Conservation (phyloP, 2,797 vertebrate species). For the Micrastur ruficollis region DNA sequence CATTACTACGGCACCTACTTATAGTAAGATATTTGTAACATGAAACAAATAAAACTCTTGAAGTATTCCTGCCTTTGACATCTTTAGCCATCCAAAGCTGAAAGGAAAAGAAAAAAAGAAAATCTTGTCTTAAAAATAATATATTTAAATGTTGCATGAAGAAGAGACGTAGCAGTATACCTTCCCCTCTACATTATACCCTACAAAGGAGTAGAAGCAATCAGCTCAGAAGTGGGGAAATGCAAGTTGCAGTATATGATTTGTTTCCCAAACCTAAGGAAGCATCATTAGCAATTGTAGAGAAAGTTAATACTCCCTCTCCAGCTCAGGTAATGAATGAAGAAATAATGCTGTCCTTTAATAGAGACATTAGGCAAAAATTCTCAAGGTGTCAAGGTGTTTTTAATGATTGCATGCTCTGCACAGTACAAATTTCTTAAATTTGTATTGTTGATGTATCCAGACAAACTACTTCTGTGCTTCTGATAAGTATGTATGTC, state of each 20-base stretch:
- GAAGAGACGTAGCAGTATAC: neutral
- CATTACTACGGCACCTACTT: neutral
- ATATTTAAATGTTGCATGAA: neutral
- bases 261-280: neutral
- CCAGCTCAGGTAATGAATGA: neutral
- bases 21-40: conserved; percentile 31
- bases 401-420: neutral
- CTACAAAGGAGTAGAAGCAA: neutral
- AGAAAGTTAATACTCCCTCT: neutral
- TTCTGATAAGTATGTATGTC: neutral
- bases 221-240: neutral
- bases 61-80: conserved; percentile 8
- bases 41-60: conserved; percentile 43
- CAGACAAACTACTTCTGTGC: neutral
- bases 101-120: neutral
- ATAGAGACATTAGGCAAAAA: neutral
- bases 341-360: neutral
- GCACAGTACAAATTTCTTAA: neutral
- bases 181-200: neutral
- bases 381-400: neutral
- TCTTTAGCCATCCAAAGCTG: neutral
- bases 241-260: neutral
- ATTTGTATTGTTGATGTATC: neutral
- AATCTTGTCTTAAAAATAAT: neutral
- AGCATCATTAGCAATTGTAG: neutral